Percentiles rank a stretch among this genome's conserved stretches.
These are phyloP conservation scores for Cladopsammia gracilis DNA, from an alignment of 64 coral and sea anemone species.

Conservation along the genomic window DNA sequence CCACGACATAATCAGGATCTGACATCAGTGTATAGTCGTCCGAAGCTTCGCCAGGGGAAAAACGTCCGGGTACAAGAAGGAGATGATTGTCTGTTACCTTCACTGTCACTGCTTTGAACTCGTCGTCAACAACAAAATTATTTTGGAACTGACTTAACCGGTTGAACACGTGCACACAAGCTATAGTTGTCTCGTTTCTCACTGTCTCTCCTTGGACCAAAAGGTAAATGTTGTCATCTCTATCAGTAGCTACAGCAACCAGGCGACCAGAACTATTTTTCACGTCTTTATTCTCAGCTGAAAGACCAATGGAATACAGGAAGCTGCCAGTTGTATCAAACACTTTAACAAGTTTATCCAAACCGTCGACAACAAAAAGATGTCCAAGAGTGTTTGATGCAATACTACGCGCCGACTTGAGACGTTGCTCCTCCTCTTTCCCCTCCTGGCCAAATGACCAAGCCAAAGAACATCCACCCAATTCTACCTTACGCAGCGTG, in stretches of 20 bases:
- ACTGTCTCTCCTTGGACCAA: neutral
- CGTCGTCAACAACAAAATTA: neutral
- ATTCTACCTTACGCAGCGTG: neutral
- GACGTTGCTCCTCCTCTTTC: neutral
- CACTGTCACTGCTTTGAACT: neutral
- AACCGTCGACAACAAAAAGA: constrained; percentile 12
- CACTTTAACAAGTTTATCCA: neutral
- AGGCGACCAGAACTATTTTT: neutral
- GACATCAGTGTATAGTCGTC: neutral
- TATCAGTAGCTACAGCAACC: constrained; percentile 17
- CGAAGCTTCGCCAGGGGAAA: neutral
- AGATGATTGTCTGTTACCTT: neutral
- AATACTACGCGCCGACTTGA: neutral
- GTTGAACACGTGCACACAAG: constrained; percentile 11
- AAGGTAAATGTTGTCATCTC: constrained; percentile 40
- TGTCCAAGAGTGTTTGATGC: constrained; percentile 35
- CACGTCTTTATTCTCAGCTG: neutral
- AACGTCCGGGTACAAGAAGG: neutral
- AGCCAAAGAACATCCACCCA: constrained; percentile 1
- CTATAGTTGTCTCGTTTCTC: neutral
- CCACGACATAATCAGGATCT: neutral
- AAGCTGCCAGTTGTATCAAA: constrained; percentile 9
- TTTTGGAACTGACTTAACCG: neutral
- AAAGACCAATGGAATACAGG: neutral
- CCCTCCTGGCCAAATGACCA: constrained; percentile 38